Conservation (phyloP, 2,888 invertebrate species). For the Melanargia galathea region DNA sequence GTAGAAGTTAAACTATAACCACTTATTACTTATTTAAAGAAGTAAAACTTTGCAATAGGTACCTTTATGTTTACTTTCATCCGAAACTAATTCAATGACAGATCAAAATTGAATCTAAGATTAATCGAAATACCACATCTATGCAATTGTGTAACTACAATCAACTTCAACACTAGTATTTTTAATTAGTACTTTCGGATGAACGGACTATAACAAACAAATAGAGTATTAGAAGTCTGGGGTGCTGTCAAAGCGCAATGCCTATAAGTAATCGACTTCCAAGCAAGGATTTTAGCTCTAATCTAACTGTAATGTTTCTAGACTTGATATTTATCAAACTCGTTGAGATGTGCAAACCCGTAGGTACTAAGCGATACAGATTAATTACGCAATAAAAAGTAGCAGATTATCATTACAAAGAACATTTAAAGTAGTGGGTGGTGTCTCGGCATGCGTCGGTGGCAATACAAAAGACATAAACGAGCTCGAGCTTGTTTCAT, state of each 20-base stretch:
- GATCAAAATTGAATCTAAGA: conserved; percentile 18
- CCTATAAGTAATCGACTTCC: too few species aligned
- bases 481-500: not conserved
- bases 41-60: not conserved
- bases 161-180: not conserved
- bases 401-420: not conserved
- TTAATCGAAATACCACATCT: not conserved
- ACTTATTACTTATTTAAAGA: conserved; percentile 5
- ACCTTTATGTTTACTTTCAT: conserved; percentile 7
- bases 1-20: too few species aligned
- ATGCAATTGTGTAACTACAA: not conserved
- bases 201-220: not conserved
- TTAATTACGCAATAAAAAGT: not conserved
- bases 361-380: too few species aligned
- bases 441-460: not conserved
- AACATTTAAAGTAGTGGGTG: not conserved
- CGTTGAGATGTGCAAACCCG: too few species aligned
- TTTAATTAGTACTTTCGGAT: conserved; percentile 7
- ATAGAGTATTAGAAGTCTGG: not conserved
- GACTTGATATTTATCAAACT: too few species aligned
- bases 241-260: too few species aligned
- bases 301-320: too few species aligned
- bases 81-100: conserved; percentile 9
- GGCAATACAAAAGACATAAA: conserved; percentile 24
- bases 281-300: too few species aligned